Percentiles rank a stretch among this genome's conserved stretches.
phyloP scores from a whole-genome alignment of 2,113 vertebrate species.

The Sisor rabdophorus region DNA sequence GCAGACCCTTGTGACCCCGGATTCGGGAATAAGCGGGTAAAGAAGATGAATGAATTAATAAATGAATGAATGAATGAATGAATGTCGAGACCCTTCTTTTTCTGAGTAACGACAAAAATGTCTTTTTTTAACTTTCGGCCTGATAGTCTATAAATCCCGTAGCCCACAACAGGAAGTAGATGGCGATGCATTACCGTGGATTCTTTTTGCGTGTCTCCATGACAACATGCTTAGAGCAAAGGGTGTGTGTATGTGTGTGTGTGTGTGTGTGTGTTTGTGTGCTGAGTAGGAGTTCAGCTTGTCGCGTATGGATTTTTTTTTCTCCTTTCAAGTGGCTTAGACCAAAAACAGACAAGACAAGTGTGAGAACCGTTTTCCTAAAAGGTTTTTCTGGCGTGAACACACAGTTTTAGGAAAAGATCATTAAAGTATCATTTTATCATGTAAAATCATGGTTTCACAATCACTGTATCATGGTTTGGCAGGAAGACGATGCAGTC shows the following conservation, averaged over 20 bases:
- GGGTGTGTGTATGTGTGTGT: slow-evolving; percentile 29
- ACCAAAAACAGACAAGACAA: slow-evolving; percentile 17
- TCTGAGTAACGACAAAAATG: no score
- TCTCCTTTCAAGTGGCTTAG: slow-evolving; percentile 11
- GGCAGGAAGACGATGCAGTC: neutral
- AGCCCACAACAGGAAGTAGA: slow-evolving; percentile 48
- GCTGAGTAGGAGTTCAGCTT: slow-evolving; percentile 46
- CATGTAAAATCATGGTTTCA: no score
- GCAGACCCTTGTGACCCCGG: no score
- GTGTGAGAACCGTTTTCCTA: neutral
- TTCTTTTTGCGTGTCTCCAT: slow-evolving; percentile 50
- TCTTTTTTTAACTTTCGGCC: neutral
- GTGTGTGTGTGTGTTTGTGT: slow-evolving; percentile 34
- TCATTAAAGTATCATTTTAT: neutral
- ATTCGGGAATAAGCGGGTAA: no score
- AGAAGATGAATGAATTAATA: no score
- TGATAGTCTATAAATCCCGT: slow-evolving; percentile 23
- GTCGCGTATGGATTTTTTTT: slow-evolving; percentile 36
- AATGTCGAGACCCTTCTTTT: no score
- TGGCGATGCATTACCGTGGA: slow-evolving; percentile 43
- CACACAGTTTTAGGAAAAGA: neutral
- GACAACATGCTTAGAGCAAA: slow-evolving; percentile 47
- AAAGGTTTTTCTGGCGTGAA: neutral
- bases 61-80: no score
- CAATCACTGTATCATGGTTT: neutral